These are phyloP conservation scores for Hormaphis cornu DNA, from an alignment of 1,140 invertebrate species.

Conservation along the genomic window DNA sequence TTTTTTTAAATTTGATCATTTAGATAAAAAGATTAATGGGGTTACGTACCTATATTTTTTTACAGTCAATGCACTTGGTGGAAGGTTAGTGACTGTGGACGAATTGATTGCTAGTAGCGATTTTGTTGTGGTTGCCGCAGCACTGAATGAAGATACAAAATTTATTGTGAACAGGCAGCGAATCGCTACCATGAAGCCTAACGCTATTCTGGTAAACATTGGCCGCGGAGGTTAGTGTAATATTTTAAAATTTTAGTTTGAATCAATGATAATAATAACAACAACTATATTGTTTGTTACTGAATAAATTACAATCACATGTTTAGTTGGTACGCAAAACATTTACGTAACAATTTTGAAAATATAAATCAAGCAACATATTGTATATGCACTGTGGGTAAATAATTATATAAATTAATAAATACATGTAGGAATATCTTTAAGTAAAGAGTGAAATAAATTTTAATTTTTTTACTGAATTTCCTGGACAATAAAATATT, in stretches of 20 bases:
- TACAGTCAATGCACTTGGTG: constrained; percentile 1
- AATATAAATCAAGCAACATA: constrained; percentile 8
- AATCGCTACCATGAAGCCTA: constrained; percentile 74
- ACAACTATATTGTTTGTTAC: neutral
- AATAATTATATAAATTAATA: neutral
- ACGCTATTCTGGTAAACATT: constrained; percentile 74
- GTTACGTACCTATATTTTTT: too few relatives aligned
- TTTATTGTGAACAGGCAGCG: constrained; percentile 62
- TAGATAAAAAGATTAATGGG: too few relatives aligned
- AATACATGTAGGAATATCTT: neutral
- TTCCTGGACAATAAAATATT: neutral
- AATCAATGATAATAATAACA: too few relatives aligned
- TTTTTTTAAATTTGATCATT: too few relatives aligned
- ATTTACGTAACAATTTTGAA: neutral
- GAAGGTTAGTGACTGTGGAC: constrained; percentile 14
- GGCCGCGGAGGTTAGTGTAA: constrained; percentile 55
- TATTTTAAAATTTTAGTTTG: too few relatives aligned
- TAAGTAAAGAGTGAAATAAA: neutral
- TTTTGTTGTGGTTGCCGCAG: constrained; percentile 66
- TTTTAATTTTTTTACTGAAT: neutral
- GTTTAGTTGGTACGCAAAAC: neutral
- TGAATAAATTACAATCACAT: neutral
- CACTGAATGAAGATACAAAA: constrained; percentile 63
- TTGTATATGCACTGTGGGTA: neutral
- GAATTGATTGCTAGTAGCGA: constrained; percentile 61